Evolutionary conservation across 2,113 vertebrate genomes (phyloP).

Genomic region (Lonchura striata): DNA sequence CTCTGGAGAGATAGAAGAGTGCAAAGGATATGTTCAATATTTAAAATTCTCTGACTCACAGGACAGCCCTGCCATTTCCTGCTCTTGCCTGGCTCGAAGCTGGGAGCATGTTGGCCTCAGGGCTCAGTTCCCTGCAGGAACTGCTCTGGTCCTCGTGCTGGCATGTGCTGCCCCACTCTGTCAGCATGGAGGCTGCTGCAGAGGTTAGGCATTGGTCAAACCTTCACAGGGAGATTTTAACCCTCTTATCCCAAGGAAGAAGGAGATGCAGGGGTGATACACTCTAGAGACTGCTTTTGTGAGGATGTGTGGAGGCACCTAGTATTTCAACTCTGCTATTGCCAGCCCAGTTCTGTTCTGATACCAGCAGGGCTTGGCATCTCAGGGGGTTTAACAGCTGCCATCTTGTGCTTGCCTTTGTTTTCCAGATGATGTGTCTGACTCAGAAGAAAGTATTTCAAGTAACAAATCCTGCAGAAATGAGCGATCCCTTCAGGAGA

Average conservation of each 20-base stretch:
- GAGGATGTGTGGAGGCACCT: not conserved
- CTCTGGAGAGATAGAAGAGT: not conserved
- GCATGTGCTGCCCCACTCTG: not conserved
- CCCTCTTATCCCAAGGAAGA: not conserved
- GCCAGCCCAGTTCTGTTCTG: not conserved
- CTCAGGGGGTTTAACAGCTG: not conserved
- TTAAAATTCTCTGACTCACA: not conserved
- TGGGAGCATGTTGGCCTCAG: not conserved
- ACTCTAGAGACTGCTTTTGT: not conserved
- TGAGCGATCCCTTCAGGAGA: constrained; percentile 88
- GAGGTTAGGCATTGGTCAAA: not conserved
- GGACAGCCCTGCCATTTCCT: not conserved
- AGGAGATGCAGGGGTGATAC: not conserved
- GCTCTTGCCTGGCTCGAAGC: accelerated
- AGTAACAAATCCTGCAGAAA: constrained; percentile 83
- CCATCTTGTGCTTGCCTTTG: not conserved
- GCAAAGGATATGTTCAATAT: not conserved
- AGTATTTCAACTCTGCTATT: not conserved
- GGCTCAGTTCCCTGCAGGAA: not conserved
- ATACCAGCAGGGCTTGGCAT: not conserved
- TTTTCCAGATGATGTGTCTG: constrained; percentile 81
- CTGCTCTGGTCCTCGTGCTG: not conserved
- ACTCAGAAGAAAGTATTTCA: constrained; percentile 86
- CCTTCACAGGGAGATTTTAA: not conserved
- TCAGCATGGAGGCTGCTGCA: not conserved